Evolutionary conservation across 2,113 vertebrate genomes (phyloP).

Genomic region (Excalfactoria chinensis): DNA sequence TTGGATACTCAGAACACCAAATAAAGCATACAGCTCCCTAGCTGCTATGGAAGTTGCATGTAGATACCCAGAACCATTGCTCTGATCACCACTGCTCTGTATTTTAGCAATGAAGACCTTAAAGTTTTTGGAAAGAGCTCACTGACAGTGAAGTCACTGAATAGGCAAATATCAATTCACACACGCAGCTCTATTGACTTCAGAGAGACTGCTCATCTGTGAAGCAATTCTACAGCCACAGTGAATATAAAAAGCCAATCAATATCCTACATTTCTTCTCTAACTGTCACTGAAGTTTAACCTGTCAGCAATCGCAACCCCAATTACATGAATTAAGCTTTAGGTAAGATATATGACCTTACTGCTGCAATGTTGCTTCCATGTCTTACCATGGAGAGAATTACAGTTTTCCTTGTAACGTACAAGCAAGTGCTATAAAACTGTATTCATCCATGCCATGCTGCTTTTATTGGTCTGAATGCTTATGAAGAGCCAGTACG

Average conservation of each 20-base stretch:
- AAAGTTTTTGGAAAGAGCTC: background rate
- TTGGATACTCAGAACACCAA: background rate
- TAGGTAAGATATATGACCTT: background rate
- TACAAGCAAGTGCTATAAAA: background rate
- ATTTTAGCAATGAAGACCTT: background rate
- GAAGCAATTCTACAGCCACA: background rate
- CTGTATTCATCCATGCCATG: background rate
- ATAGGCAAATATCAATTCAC: background rate
- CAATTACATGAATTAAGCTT: background rate
- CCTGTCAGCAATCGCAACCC: background rate
- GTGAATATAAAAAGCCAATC: background rate
- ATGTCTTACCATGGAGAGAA: background rate
- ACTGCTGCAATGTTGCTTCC: background rate
- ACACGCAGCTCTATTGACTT: background rate
- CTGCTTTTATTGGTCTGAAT: background rate
- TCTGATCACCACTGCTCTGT: too few species aligned
- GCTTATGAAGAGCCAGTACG: background rate
- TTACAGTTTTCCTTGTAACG: background rate
- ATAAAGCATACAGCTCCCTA: background rate
- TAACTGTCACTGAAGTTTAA: background rate
- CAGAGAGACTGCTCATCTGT: background rate
- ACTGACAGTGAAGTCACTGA: background rate
- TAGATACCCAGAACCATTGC: background rate
- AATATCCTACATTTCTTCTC: background rate
- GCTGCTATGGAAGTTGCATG: background rate